Percentiles rank a stretch among this genome's conserved stretches.
These are phyloP conservation scores for Ryuthela nishihirai DNA, from an alignment of 2,888 invertebrate genomes.

Conservation along the genomic window DNA sequence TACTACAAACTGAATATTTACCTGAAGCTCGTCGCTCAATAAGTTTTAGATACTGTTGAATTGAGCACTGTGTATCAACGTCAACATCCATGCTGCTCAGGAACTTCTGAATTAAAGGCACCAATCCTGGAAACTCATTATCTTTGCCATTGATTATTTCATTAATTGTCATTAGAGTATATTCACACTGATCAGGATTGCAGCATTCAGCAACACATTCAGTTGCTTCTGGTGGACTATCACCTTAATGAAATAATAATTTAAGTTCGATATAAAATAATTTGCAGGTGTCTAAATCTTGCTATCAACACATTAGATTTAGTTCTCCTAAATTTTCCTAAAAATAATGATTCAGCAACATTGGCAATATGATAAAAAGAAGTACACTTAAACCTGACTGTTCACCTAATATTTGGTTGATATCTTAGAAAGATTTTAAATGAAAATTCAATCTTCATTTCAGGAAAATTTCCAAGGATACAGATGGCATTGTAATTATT, in stretches of 20 bases:
- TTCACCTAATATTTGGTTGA: too few species aligned
- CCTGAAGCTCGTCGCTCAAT: constrained; percentile 62
- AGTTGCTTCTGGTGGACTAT: constrained; percentile 52
- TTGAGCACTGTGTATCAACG: constrained; percentile 95
- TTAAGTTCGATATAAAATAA: too few species aligned
- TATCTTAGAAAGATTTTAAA: too few species aligned
- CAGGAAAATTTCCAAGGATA: too few species aligned
- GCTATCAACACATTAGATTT: background rate
- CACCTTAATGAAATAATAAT: constrained; percentile 42
- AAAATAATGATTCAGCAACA: background rate
- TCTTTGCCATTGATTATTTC: constrained; percentile 96
- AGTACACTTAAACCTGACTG: background rate
- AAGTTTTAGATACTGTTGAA: constrained; percentile 91
- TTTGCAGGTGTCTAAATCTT: too few species aligned
- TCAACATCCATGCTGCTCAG: constrained; percentile 94
- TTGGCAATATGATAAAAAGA: constrained; percentile 1
- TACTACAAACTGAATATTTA: too few species aligned
- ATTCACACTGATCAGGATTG: constrained; percentile 54
- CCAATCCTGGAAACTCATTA: constrained; percentile 87
- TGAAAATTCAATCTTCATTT: too few species aligned
- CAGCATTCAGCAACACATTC: constrained; percentile 46
- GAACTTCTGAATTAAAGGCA: constrained; percentile 90
- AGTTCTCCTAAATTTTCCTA: background rate
- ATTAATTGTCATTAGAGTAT: constrained; percentile 72
- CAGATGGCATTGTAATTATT: too few species aligned